Evolutionary conservation across 30 jellyfish, hydroid and myxozoan species (phyloP).

Genomic region (Aurelia aurita): DNA sequence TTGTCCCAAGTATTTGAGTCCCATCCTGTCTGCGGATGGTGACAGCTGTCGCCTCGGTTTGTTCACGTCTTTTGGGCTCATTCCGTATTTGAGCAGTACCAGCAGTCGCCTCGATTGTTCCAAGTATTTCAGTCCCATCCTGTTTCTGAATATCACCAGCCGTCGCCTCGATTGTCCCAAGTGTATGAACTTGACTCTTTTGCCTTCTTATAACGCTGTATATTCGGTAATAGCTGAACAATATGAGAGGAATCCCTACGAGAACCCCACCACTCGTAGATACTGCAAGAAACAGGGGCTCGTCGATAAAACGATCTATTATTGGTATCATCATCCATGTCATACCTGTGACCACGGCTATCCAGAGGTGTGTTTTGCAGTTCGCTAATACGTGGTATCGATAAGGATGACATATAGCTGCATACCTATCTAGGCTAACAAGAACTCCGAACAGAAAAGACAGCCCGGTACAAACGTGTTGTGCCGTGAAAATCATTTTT

Average conservation of each 20-base stretch:
- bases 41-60: no score
- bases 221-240: background rate
- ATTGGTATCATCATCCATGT: background rate
- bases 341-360: background rate
- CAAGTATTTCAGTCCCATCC: no score
- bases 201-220: background rate
- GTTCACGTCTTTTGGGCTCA: no score
- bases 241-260: background rate
- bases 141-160: no score
- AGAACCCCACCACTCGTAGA: background rate
- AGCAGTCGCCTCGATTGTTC: no score
- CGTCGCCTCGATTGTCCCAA: background rate
- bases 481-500: background rate
- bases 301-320: background rate
- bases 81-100: no score
- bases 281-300: background rate
- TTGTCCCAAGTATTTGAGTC: no score
- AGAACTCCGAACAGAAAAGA: slow-evolving; percentile 6
- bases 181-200: background rate
- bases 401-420: slow-evolving; percentile 21
- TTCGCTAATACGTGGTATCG: background rate
- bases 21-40: no score
- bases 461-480: background rate
- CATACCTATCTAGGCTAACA: slow-evolving; percentile 22
- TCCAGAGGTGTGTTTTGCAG: background rate